A percentile compares a stretch with the other conserved stretches of the same genome.
Evolutionary conservation across 53 echinoderm and acorn worm genomes (phyloP).

Genomic region (Echinarachnius parma): DNA sequence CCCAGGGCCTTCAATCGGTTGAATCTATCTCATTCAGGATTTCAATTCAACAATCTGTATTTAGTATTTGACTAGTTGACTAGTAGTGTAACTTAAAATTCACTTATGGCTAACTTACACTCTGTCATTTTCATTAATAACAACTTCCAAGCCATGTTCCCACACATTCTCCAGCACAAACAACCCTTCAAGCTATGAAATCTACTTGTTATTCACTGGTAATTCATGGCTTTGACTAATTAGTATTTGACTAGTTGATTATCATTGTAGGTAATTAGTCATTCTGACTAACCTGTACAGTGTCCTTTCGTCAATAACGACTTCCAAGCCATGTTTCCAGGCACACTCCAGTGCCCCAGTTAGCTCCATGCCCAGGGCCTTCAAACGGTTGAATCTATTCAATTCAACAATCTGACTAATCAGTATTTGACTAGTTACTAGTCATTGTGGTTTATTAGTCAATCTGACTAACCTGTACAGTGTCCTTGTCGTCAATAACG

Average conservation of each 20-base stretch:
- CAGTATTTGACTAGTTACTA: too few species aligned
- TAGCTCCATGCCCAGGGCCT: slow-evolving; percentile 84
- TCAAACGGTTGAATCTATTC: slow-evolving; percentile 93
- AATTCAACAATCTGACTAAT: too few species aligned
- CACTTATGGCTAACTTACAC: slow-evolving; percentile 87
- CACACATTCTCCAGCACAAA: slow-evolving; percentile 79
- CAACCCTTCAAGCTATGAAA: too few species aligned
- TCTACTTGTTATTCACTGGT: too few species aligned
- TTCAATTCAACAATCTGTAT: too few species aligned
- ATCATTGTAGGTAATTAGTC: too few species aligned
- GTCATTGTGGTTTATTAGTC: too few species aligned
- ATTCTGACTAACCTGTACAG: slow-evolving; percentile 89
- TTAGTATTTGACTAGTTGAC: too few species aligned
- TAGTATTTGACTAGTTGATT: too few species aligned
- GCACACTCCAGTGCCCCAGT: slow-evolving; percentile 78
- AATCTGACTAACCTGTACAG: slow-evolving; percentile 85
- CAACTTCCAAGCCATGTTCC: slow-evolving; percentile 59
- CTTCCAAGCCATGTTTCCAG: slow-evolving; percentile 64
- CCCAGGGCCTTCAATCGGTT: slow-evolving; percentile 90
- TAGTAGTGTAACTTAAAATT: too few species aligned
- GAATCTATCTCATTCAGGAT: too few species aligned
- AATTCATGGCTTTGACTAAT: too few species aligned
- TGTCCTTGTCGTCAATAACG: slow-evolving; percentile 65
- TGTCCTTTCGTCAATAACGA: slow-evolving; percentile 66
- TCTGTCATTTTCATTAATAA: slow-evolving; percentile 67